Conservation (phyloP, 2,797 vertebrate species). For the Decapterus maruadsi region DNA sequence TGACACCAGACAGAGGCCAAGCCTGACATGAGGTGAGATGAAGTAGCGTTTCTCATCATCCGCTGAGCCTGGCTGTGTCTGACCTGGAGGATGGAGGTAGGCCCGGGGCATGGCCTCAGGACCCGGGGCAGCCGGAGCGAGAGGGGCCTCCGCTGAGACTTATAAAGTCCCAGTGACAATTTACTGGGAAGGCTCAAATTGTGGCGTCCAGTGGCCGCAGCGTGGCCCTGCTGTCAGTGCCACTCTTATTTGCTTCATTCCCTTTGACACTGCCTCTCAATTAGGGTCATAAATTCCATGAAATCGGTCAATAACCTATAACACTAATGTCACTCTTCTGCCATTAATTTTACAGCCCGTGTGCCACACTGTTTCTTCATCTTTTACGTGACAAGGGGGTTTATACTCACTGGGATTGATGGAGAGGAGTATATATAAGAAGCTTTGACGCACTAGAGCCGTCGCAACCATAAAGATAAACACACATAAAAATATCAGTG, state of each 20-base stretch:
- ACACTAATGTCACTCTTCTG: constrained; percentile 84
- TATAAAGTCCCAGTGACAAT: constrained; percentile 73
- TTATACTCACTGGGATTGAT: constrained; percentile 70
- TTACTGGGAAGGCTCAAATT: constrained; percentile 67
- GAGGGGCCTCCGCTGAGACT: constrained; percentile 61
- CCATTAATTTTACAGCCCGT: constrained; percentile 79
- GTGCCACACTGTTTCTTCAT: constrained; percentile 76
- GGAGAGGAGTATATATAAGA: constrained; percentile 75
- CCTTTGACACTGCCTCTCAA: constrained; percentile 78
- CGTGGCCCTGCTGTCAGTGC: constrained; percentile 61
- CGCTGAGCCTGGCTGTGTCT: constrained; percentile 55
- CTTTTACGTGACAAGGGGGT: constrained; percentile 66
- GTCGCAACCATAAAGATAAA: constrained; percentile 61
- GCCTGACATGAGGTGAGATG: constrained; percentile 73
- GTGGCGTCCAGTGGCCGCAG: constrained; percentile 64
- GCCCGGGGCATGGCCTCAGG: constrained; percentile 64
- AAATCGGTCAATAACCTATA: constrained; percentile 87
- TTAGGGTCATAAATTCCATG: constrained; percentile 84
- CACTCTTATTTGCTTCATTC: constrained; percentile 78
- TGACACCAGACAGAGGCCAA: constrained; percentile 43
- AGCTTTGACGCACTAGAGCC: constrained; percentile 56
- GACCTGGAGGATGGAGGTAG: constrained; percentile 70
- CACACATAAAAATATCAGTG: constrained; percentile 20
- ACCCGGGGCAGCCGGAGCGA: constrained; percentile 52
- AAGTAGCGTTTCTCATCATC: constrained; percentile 77